Evolutionary conservation across 2,888 invertebrate genomes (phyloP).

Genomic region (Crioceris asparagi): DNA sequence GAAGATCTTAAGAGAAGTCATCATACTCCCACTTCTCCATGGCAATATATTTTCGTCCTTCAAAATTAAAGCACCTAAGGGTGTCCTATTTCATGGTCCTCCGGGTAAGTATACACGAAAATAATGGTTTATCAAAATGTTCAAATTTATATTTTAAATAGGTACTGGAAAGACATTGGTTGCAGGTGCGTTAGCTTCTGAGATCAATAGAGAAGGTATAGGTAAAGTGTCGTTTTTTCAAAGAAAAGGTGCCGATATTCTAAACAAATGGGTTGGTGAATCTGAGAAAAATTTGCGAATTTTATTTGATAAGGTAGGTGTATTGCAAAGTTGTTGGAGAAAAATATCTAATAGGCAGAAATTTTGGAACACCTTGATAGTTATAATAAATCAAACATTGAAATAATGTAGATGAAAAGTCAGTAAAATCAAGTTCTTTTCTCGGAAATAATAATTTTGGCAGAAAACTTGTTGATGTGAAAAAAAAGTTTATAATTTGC

Average conservation of each 20-base stretch:
- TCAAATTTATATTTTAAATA: constrained; percentile 10
- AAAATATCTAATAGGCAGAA: no score
- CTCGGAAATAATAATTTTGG: no score
- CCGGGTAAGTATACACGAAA: constrained; percentile 26
- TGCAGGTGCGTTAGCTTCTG: constrained; percentile 34
- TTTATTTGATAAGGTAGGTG: constrained; percentile 32
- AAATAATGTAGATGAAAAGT: no score
- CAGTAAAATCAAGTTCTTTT: no score
- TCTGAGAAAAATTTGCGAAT: constrained; percentile 34
- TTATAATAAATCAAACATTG: no score
- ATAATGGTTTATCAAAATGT: background rate
- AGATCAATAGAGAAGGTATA: constrained; percentile 30
- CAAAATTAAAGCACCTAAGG: constrained; percentile 33
- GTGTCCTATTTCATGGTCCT: constrained; percentile 35
- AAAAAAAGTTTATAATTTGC: no score
- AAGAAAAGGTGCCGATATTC: constrained; percentile 35
- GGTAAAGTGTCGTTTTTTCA: constrained; percentile 34
- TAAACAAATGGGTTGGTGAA: constrained; percentile 37
- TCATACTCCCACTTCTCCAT: constrained; percentile 34
- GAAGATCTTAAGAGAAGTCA: constrained; percentile 30
- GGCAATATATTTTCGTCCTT: constrained; percentile 33
- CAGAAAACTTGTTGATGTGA: no score
- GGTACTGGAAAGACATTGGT: constrained; percentile 37
- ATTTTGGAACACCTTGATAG: no score
- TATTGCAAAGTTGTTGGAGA: no score